phyloP scores from a whole-genome alignment of 2,113 vertebrate genomes.

The Dascyllus trimaculatus region DNA sequence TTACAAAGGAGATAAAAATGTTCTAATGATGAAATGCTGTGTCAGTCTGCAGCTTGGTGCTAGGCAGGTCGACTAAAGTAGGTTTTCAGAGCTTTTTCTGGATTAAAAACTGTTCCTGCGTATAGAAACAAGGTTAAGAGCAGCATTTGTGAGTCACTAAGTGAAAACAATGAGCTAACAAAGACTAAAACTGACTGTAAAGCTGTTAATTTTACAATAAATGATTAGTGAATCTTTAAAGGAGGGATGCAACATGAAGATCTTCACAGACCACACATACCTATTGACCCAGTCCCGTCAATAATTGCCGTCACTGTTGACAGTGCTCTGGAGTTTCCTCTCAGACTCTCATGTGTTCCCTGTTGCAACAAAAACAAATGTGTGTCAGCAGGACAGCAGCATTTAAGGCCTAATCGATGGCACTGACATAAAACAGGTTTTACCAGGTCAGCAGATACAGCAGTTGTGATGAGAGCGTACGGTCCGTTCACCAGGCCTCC shows the following conservation, averaged over 20 bases:
- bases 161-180: no score
- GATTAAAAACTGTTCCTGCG: no score
- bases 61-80: no score
- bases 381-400: not conserved
- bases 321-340: conserved; percentile 94
- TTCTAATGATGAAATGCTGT: no score
- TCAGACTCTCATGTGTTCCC: conserved; percentile 95
- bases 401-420: not conserved
- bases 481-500: conserved; percentile 95
- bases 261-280: conserved; percentile 75
- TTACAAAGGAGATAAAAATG: no score
- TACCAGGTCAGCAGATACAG: conserved; percentile 96
- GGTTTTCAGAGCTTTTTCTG: no score
- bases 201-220: not conserved
- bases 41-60: no score
- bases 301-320: conserved; percentile 97
- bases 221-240: no score
- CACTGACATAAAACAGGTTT: conserved; percentile 39
- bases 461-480: conserved; percentile 96
- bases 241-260: no score
- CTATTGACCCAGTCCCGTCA: conserved; percentile 95
- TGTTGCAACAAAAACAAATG: conserved; percentile 55
- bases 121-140: no score
- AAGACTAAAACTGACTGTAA: no score
- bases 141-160: no score